Evolutionary conservation across 2,797 vertebrate genomes (phyloP), one percentile per base, ranked within the genome.

Genomic region (Syndactyla subalaris): DNA sequence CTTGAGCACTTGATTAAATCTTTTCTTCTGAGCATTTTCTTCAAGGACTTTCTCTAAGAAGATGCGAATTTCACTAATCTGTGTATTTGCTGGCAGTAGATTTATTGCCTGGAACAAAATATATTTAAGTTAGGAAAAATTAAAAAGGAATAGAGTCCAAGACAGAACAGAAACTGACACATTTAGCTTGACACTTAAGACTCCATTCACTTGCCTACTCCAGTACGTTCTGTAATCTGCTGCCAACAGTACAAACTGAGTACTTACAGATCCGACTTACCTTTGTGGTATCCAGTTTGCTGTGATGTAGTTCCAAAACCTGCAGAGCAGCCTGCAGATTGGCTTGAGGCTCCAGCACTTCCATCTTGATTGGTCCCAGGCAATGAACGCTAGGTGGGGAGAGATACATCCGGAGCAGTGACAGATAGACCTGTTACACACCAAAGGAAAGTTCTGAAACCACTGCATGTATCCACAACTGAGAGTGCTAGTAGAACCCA

Each of bases 21-120:
- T 98, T 49, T 98, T 99, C 96, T 98, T 99, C 97, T 99, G 99
- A 24, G 99, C 99, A 65, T 99, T 99, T 97, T 99, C 99, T 97
- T 99, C 99, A 95, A 99, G 98, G 27, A 99, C 99, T 94, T 99
- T 99, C 96, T 99, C 99, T 95, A 99, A 98, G 96, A 99, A 99
- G 67, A 99, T 99, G 43, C 98, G 98, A 94, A 99, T 99, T 96
- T 99, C 99, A n/a, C 97, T 98, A 92, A 99, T 99, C 97, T 99
- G 99, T 38, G 99, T 99, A 97, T 99, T 99, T 36, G 99, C 99
- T 73, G 99, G 99, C 38, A 99, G 98, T 52, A 99, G 98, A 92
- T 99, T 99, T 98, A 99, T 99, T 12, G 99, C 99, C 99, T 99
- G 92, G 39, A 96, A 15, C 5, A 79, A 51, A 78, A 91, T 22